Evolutionary conservation across 2,797 vertebrate genomes (phyloP).

Genomic region (Buceros bicornis): DNA sequence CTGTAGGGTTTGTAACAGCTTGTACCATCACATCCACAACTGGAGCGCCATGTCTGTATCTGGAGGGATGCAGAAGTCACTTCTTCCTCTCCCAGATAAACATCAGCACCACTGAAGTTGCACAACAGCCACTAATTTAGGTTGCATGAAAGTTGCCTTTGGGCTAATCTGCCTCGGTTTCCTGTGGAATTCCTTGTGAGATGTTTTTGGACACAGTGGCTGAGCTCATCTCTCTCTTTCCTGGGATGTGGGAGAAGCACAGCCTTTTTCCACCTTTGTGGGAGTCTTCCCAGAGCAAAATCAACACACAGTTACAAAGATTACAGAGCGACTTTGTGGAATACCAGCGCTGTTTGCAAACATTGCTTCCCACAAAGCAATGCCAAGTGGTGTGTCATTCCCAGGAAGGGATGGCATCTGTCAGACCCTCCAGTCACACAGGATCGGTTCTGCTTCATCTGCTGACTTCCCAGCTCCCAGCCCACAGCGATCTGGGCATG

Average conservation of each 20-base stretch:
- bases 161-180: not conserved
- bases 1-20: not conserved
- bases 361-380: not conserved
- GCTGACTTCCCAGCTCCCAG: not conserved
- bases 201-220: not conserved
- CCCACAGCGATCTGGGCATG: not conserved
- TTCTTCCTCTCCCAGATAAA: not conserved
- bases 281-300: not conserved
- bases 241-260: not conserved
- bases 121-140: not conserved
- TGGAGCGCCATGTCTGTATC: not conserved
- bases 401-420: not conserved
- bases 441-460: not conserved
- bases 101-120: not conserved
- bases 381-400: not conserved
- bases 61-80: not conserved
- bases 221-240: not conserved
- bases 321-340: not conserved
- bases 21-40: accelerated
- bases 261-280: not conserved
- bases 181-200: not conserved
- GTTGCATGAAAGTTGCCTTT: not conserved
- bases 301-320: not conserved
- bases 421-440: not conserved
- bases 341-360: not conserved